These are phyloP conservation scores for Heliothis peltigera DNA, from an alignment of 2,888 invertebrate genomes.

Conservation along the genomic window DNA sequence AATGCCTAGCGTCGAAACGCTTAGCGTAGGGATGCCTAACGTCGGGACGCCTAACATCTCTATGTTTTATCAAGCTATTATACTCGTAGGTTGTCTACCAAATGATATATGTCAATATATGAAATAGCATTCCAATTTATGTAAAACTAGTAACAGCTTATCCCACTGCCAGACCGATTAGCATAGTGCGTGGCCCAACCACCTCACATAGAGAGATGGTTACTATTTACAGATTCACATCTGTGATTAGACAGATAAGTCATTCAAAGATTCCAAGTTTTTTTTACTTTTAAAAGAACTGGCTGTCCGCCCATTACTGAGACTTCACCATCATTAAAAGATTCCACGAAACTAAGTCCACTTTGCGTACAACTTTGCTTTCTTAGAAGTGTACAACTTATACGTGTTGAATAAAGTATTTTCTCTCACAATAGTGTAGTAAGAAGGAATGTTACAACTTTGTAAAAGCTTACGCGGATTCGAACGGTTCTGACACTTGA, in stretches of 20 bases:
- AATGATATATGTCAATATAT: too few relatives aligned
- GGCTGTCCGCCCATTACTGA: constrained; percentile 15
- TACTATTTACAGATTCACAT: constrained; percentile 30
- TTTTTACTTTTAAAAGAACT: constrained; percentile 12
- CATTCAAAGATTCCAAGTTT: constrained; percentile 1
- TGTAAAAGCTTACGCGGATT: too few relatives aligned
- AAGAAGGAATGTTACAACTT: too few relatives aligned
- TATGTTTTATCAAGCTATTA: too few relatives aligned
- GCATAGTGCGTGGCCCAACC: constrained; percentile 9
- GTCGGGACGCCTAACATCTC: too few relatives aligned
- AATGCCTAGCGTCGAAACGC: too few relatives aligned
- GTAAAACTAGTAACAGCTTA: constrained; percentile 14
- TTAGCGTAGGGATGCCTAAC: too few relatives aligned
- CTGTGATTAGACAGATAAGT: constrained; percentile 8
- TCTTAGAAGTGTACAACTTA: background rate
- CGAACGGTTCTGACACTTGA: too few relatives aligned
- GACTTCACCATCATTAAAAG: constrained; percentile 14
- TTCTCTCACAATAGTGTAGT: too few relatives aligned
- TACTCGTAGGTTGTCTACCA: too few relatives aligned
- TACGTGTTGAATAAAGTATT: too few relatives aligned
- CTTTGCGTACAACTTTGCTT: background rate
- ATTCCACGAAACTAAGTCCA: background rate
- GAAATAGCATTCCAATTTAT: too few relatives aligned
- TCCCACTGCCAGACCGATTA: constrained; percentile 9
- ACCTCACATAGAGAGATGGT: constrained; percentile 1